Percentiles rank a stretch among this genome's conserved stretches.
Evolutionary conservation across 2,113 vertebrate species (phyloP).

Genomic region (Planiliza haematocheilus): DNA sequence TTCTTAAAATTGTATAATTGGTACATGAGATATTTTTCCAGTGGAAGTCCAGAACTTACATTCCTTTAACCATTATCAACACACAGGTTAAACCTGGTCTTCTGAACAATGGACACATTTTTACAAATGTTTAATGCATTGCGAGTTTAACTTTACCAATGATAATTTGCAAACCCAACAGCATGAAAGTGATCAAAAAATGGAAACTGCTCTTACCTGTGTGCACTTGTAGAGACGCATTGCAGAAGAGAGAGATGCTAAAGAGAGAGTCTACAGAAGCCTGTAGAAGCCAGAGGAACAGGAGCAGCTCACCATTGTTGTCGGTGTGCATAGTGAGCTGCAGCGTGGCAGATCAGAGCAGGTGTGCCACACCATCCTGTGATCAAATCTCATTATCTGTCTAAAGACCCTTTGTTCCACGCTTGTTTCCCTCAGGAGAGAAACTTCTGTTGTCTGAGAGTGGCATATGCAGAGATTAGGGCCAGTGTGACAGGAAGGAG

Average conservation of each 20-base stretch:
- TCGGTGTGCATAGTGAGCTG: not conserved
- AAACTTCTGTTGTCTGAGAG: constrained; percentile 47
- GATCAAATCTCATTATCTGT: constrained; percentile 60
- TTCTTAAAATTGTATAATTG: no score
- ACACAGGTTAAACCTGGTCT: no score
- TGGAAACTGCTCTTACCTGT: constrained; percentile 50
- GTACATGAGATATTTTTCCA: no score
- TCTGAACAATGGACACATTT: not conserved
- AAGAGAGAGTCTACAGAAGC: not conserved
- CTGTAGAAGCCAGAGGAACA: not conserved
- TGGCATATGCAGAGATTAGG: constrained; percentile 43
- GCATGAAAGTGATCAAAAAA: no score
- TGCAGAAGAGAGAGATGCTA: not conserved
- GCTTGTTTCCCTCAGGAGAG: constrained; percentile 13
- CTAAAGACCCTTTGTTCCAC: constrained; percentile 30
- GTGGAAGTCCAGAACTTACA: no score
- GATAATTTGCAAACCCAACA: not conserved
- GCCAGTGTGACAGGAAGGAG: not conserved
- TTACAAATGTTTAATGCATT: no score
- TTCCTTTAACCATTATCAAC: no score
- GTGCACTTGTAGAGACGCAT: constrained; percentile 53
- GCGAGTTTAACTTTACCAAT: no score
- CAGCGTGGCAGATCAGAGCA: constrained; percentile 37
- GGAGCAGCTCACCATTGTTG: not conserved
- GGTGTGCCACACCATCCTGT: constrained; percentile 24